phyloP scores from a whole-genome alignment of 2,113 vertebrate species.

The Struthidea cinerea region DNA sequence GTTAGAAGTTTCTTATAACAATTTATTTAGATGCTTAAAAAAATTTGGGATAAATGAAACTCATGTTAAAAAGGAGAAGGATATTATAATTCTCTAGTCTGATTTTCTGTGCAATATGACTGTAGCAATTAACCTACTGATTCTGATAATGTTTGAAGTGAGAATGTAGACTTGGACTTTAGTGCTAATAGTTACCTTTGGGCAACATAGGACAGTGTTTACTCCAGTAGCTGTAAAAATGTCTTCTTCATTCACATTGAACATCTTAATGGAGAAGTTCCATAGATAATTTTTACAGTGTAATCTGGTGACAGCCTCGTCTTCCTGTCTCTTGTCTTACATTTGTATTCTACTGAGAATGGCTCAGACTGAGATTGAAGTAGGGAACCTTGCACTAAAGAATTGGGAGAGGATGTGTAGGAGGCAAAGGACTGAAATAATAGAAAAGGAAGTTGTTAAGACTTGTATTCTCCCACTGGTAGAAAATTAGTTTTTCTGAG shows the following conservation, averaged over 20 bases:
- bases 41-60: neutral
- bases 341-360: neutral
- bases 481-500: neutral
- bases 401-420: neutral
- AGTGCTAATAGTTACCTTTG: neutral
- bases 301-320: neutral
- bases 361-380: neutral
- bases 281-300: neutral
- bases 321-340: neutral
- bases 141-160: neutral
- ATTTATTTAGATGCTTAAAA: neutral
- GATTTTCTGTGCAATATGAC: neutral
- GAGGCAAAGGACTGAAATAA: neutral
- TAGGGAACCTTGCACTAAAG: neutral
- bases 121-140: neutral
- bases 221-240: neutral
- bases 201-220: neutral
- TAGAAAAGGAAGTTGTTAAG: neutral
- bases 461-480: neutral
- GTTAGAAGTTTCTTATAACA: neutral
- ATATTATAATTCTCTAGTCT: neutral
- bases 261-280: neutral
- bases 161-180: neutral
- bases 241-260: neutral
- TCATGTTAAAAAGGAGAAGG: neutral